Conservation (phyloP, 2,888 invertebrate species). For the Ophion ventricosus region DNA sequence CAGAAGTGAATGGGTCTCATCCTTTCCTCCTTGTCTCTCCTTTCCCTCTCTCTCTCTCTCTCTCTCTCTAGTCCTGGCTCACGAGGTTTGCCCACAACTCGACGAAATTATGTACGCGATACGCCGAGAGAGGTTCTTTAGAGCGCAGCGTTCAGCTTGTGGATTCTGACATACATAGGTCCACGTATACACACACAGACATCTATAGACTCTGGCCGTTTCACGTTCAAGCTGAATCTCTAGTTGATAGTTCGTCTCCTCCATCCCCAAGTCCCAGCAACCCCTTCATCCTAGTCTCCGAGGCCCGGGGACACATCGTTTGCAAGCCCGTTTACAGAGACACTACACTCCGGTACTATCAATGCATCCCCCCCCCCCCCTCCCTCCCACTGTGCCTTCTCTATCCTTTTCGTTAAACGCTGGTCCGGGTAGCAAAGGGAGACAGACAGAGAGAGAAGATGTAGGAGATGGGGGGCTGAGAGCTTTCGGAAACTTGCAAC, state of each 20-base stretch:
- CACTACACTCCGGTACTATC: constrained; percentile 45
- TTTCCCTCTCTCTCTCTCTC: constrained; percentile 27
- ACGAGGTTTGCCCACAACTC: constrained; percentile 59
- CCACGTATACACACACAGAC: background rate
- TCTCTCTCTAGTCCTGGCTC: constrained; percentile 37
- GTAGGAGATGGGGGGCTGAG: background rate
- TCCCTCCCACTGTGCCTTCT: constrained; percentile 2
- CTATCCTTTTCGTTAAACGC: background rate
- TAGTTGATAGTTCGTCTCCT: background rate
- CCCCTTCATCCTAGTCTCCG: constrained; percentile 29
- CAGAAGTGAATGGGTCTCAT: constrained; percentile 28
- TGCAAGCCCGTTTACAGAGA: constrained; percentile 62
- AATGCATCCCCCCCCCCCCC: constrained; percentile 35
- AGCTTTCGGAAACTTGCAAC: constrained; percentile 58
- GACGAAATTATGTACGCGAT: constrained; percentile 66
- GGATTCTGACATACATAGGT: constrained; percentile 13
- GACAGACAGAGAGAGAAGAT: background rate
- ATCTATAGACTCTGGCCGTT: background rate
- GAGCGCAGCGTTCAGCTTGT: constrained; percentile 25
- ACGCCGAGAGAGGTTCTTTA: constrained; percentile 44
- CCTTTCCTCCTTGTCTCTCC: constrained; percentile 2
- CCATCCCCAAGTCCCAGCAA: constrained; percentile 2
- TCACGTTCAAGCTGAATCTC: constrained; percentile 39
- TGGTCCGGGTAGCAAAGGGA: background rate
- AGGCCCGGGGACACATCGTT: constrained; percentile 62